A percentile compares a stretch with the other conserved stretches of the same genome.
Evolutionary conservation across 64 coral and sea anemone genomes (phyloP).

Genomic region (Hydrozoanthus tunicans): DNA sequence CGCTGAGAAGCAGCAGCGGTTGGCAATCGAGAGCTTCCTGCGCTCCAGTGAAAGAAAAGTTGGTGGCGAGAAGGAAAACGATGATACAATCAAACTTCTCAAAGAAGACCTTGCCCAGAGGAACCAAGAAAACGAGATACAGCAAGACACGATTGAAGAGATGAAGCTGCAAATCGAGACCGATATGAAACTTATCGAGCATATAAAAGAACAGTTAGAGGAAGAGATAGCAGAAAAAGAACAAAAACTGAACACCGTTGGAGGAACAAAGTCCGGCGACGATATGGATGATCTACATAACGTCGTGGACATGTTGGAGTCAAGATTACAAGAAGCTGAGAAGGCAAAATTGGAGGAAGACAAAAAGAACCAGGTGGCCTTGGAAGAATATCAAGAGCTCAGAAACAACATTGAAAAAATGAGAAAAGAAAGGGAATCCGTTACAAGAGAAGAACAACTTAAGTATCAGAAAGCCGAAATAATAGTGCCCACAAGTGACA

Average conservation of each 20-base stretch:
- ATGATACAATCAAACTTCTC: background rate
- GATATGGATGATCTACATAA: slow-evolving; percentile 55
- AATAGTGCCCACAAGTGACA: slow-evolving; percentile 17
- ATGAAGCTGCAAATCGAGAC: slow-evolving; percentile 72
- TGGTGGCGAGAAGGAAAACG: background rate
- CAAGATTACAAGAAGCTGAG: slow-evolving; percentile 63
- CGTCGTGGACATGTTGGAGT: slow-evolving; percentile 59
- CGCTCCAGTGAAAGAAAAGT: background rate
- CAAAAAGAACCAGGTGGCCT: slow-evolving; percentile 62
- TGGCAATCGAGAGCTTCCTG: slow-evolving; percentile 42
- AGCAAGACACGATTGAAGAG: slow-evolving; percentile 68
- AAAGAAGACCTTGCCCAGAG: slow-evolving; percentile 24
- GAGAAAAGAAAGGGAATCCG: slow-evolving; percentile 63
- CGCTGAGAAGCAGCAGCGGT: slow-evolving; percentile 39
- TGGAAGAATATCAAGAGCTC: slow-evolving; percentile 84
- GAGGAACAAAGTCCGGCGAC: slow-evolving; percentile 54
- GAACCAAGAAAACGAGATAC: slow-evolving; percentile 17
- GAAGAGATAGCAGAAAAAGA: slow-evolving; percentile 76
- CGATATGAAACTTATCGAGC: slow-evolving; percentile 76
- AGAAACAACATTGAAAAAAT: slow-evolving; percentile 81
- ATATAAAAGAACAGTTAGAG: slow-evolving; percentile 68
- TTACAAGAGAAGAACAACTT: slow-evolving; percentile 42
- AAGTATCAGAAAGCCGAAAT: slow-evolving; percentile 56
- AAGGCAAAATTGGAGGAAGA: slow-evolving; percentile 79
- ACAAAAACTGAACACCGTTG: slow-evolving; percentile 44